These are phyloP conservation scores for Labeo rohita DNA, from an alignment of 2,113 vertebrate species.

Conservation along the genomic window DNA sequence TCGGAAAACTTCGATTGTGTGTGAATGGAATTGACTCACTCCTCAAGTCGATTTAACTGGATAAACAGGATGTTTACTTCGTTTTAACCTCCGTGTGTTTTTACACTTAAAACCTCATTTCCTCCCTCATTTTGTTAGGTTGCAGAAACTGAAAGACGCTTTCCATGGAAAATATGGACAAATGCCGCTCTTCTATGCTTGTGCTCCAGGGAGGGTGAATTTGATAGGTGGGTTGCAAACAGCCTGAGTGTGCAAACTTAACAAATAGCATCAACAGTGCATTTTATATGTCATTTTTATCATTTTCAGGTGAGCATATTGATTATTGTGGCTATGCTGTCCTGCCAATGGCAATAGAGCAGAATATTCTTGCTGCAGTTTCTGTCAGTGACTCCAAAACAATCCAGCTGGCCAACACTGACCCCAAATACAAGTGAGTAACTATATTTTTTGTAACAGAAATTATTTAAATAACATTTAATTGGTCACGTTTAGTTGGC, in stretches of 20 bases:
- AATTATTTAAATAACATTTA: neutral
- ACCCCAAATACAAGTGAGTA: conserved; percentile 85
- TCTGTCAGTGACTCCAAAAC: conserved; percentile 78
- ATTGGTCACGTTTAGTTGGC: too few species aligned
- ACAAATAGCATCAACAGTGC: neutral
- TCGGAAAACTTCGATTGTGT: neutral
- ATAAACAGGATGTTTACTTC: too few species aligned
- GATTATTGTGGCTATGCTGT: conserved; percentile 98
- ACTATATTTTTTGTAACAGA: neutral
- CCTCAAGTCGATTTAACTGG: neutral
- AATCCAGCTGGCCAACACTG: conserved; percentile 86
- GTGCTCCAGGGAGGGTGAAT: conserved; percentile 95
- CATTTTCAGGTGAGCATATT: conserved; percentile 88
- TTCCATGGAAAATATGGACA: conserved; percentile 88
- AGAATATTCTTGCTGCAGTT: conserved; percentile 90
- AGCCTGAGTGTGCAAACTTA: neutral
- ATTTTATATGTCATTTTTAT: neutral
- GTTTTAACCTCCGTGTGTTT: neutral
- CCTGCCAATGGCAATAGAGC: conserved; percentile 96
- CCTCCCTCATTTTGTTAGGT: conserved; percentile 68
- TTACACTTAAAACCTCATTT: neutral
- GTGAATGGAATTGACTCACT: neutral
- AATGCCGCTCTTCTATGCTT: conserved; percentile 87
- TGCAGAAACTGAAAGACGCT: conserved; percentile 85
- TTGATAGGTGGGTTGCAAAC: conserved; percentile 86